These are phyloP conservation scores for human (Homo sapiens) DNA, from an alignment of 2,113 vertebrate genomes.

Conservation along the genomic window DNA sequence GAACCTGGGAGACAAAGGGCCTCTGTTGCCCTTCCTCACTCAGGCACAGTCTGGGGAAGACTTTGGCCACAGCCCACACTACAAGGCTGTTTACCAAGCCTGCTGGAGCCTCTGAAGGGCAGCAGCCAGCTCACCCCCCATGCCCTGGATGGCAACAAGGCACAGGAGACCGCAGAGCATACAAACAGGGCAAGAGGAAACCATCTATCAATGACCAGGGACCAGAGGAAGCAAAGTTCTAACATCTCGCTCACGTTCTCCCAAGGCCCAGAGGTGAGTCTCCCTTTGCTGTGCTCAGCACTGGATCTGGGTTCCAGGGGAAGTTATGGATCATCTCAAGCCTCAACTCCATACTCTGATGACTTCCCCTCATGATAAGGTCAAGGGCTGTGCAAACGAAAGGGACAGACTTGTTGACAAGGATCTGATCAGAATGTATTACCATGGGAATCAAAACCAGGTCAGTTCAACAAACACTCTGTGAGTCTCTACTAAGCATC, in stretches of 20 bases:
- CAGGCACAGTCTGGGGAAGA: background rate
- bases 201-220: background rate
- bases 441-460: background rate
- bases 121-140: background rate
- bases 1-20: background rate
- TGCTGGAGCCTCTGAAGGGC: background rate
- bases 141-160: background rate
- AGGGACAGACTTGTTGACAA: background rate
- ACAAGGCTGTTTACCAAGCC: background rate
- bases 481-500: accelerated
- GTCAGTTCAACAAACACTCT: background rate
- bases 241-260: background rate
- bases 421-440: too few species aligned
- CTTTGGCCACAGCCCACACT: accelerated
- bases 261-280: background rate
- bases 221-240: background rate
- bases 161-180: background rate
- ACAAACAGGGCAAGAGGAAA: background rate
- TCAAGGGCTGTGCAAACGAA: background rate
- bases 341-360: background rate
- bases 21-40: background rate
- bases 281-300: background rate
- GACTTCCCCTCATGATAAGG: background rate
- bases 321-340: background rate
- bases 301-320: accelerated